A percentile compares a stretch with the other conserved stretches of the same genome.
Evolutionary conservation across 2,113 vertebrate genomes (phyloP).

Genomic region (Haplochromis vanheusdeni): DNA sequence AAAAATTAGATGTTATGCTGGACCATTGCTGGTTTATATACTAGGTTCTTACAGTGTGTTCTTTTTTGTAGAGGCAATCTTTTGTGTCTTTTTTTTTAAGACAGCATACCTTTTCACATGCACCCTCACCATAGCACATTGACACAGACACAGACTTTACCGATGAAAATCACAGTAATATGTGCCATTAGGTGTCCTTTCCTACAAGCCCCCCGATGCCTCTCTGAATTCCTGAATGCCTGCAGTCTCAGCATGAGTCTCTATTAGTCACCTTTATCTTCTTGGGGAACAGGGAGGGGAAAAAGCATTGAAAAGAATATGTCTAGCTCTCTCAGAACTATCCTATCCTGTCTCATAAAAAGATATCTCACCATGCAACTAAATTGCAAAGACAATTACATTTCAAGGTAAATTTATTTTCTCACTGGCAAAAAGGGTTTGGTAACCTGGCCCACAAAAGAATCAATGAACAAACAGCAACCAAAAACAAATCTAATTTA

Average conservation of each 20-base stretch:
- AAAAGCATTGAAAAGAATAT: not conserved
- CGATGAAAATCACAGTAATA: constrained; percentile 13
- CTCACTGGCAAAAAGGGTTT: not conserved
- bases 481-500: not conserved
- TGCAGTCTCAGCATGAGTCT: constrained; percentile 2
- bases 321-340: not conserved
- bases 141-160: not conserved
- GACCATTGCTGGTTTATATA: not conserved
- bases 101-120: not conserved
- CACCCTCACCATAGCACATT: not conserved
- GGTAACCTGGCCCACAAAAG: not conserved
- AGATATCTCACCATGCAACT: not conserved
- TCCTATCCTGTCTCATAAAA: not conserved
- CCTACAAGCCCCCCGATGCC: not conserved
- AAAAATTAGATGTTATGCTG: not conserved
- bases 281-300: not conserved
- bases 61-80: not conserved
- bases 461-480: not conserved
- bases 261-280: constrained; percentile 1
- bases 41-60: not conserved
- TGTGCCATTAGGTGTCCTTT: constrained; percentile 23
- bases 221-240: not conserved
- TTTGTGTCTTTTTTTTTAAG: not conserved
- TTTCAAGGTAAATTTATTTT: not conserved
- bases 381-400: not conserved